These are phyloP conservation scores for cat (Felis catus) DNA, from an alignment of 2,113 vertebrate species.

Conservation along the genomic window F.catus_Fca126_mat1.0 CM031418.1:73600501-73601000, in stretches of 20 bases:
- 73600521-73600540: fast-evolving
- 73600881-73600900: background rate
- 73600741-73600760: background rate
- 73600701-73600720: background rate
- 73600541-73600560: background rate
- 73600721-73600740: background rate
- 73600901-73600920: background rate
- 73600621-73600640: background rate
- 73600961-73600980: background rate
- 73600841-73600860: background rate
- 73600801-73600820: background rate
- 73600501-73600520: background rate
- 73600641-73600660: background rate
- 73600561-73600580: background rate
- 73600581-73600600: background rate
- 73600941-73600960: background rate
- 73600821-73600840: background rate
- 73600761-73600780: background rate
- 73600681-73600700: background rate
- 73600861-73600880: background rate
- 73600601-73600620: background rate
- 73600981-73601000: background rate
- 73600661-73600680: background rate
- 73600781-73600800: conserved; percentile 18
- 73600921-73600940: background rate